Evolutionary conservation across 2,113 vertebrate species (phyloP).

Genomic region (Hoplias malabaricus): DNA sequence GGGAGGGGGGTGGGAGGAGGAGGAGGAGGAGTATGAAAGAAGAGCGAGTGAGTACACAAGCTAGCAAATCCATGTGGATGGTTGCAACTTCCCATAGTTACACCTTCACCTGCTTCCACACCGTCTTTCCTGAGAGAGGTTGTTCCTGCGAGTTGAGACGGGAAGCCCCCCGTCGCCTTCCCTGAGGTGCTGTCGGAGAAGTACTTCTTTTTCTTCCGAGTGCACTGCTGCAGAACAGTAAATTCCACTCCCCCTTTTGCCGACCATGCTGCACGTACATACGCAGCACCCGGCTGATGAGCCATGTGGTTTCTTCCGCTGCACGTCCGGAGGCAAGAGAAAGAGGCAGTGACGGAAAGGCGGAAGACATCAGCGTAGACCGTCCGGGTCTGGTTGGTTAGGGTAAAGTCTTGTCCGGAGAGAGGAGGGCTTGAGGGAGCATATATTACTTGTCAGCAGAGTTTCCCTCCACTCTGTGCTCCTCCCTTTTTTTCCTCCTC

Average conservation of each 20-base stretch:
- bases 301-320: slow-evolving; percentile 70
- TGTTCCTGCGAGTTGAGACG: slow-evolving; percentile 44
- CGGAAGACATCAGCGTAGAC: slow-evolving; percentile 56
- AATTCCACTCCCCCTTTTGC: slow-evolving; percentile 66
- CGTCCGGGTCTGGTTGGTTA: slow-evolving; percentile 64
- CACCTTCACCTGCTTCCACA: slow-evolving; percentile 57
- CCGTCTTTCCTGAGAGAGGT: slow-evolving; percentile 53
- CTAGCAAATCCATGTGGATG: slow-evolving; percentile 70
- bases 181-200: slow-evolving; percentile 55
- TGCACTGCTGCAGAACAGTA: slow-evolving; percentile 68
- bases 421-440: slow-evolving; percentile 58
- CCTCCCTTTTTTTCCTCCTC: slow-evolving; percentile 66
- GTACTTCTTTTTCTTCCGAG: slow-evolving; percentile 30
- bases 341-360: slow-evolving; percentile 25
- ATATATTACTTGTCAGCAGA: slow-evolving; percentile 87
- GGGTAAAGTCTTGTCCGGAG: slow-evolving; percentile 69
- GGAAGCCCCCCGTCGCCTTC: slow-evolving; percentile 26
- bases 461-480: slow-evolving; percentile 69
- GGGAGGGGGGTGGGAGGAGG: slow-evolving; percentile 37
- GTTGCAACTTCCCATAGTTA: slow-evolving; percentile 66
- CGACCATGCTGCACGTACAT: slow-evolving; percentile 60
- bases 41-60: slow-evolving; percentile 47
- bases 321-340: slow-evolving; percentile 59
- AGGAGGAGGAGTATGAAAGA: slow-evolving; percentile 61
- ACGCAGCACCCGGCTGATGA: slow-evolving; percentile 39